A percentile compares a stretch with the other conserved stretches of the same genome.
phyloP scores from a whole-genome alignment of 2,888 invertebrate species.

The Cyaniris semiargus region DNA sequence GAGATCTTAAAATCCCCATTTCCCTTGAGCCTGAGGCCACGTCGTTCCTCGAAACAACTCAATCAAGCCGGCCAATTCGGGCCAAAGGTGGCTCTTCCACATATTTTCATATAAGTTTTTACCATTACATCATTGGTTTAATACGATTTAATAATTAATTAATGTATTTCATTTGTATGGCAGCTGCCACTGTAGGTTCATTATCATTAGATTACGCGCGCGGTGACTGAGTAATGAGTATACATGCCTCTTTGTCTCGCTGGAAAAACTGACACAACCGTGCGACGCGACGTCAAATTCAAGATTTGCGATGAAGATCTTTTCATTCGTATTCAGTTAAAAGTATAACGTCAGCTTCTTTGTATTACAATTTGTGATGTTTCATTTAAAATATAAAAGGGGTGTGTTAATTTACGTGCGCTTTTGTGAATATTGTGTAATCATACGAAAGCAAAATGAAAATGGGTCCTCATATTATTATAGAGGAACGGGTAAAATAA shows the following conservation, averaged over 20 bases:
- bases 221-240: slow-evolving; percentile 43
- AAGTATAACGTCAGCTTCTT: slow-evolving; percentile 36
- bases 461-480: not conserved
- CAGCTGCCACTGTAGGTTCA: slow-evolving; percentile 61
- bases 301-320: slow-evolving; percentile 41
- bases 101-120: not conserved
- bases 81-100: too few species aligned
- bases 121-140: not conserved
- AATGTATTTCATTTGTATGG: slow-evolving; percentile 44
- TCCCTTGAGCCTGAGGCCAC: too few species aligned
- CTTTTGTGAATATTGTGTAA: slow-evolving; percentile 19
- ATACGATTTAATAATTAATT: not conserved
- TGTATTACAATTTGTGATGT: slow-evolving; percentile 34
- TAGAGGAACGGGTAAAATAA: not conserved
- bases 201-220: slow-evolving; percentile 61
- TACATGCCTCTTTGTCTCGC: slow-evolving; percentile 38
- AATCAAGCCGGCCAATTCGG: too few species aligned
- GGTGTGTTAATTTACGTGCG: slow-evolving; percentile 2
- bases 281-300: slow-evolving; percentile 34
- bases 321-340: slow-evolving; percentile 39
- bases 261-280: slow-evolving; percentile 38
- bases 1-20: too few species aligned
- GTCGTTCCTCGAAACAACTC: too few species aligned
- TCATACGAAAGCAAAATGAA: slow-evolving; percentile 10
- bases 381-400: slow-evolving; percentile 23